phyloP scores from a whole-genome alignment of 2,888 invertebrate genomes.

The Epirrhoe alternata region DNA sequence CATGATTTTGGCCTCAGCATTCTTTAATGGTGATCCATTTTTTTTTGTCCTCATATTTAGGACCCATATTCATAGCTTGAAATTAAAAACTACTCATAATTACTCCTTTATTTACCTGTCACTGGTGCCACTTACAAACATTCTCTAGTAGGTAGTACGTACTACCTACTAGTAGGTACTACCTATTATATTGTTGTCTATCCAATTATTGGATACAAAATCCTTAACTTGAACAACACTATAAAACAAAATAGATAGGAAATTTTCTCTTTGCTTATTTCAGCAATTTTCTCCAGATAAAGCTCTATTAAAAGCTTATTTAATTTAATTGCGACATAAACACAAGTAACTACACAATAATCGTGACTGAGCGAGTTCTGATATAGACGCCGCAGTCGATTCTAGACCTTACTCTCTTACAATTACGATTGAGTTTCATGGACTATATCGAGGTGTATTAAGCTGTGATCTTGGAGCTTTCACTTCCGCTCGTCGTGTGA shows the following conservation, averaged over 20 bases:
- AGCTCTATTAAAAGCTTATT: conserved; percentile 49
- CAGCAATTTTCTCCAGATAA: conserved; percentile 26
- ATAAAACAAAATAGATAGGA: conserved; percentile 5
- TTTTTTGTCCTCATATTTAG: no score
- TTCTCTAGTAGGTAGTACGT: no score
- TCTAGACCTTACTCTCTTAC: conserved; percentile 17
- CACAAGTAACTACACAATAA: conserved; percentile 45
- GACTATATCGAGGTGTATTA: conserved; percentile 17
- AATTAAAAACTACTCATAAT: no score
- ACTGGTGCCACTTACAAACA: no score
- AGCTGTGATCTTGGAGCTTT: conserved; percentile 31
- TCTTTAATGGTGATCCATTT: no score
- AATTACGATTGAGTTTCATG: conserved; percentile 16
- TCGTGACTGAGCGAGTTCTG: conserved; percentile 29
- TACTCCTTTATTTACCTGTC: no score
- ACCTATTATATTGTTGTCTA: no score
- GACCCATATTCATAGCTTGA: no score
- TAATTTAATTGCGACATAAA: conserved; percentile 50
- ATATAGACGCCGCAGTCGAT: conserved; percentile 20
- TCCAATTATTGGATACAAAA: no score
- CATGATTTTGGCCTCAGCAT: no score
- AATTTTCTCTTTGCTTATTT: background rate
- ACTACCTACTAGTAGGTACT: no score
- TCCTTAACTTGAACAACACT: background rate
- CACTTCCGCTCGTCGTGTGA: conserved; percentile 48